A percentile compares a stretch with the other conserved stretches of the same genome.
Evolutionary conservation across 2,888 invertebrate genomes (phyloP).

Genomic region (Biston betularia): DNA sequence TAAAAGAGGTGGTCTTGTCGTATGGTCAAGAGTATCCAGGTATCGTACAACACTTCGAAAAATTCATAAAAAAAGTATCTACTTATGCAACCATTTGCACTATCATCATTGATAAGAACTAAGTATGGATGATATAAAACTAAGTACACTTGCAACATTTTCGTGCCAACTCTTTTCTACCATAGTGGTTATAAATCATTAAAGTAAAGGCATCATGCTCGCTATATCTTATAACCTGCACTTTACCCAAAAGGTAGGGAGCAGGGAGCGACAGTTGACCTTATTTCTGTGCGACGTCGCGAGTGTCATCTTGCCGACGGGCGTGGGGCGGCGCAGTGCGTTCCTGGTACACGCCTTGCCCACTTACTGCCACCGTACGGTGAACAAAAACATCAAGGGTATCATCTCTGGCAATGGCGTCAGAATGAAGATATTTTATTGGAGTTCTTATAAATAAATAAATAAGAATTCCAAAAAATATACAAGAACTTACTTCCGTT

Average conservation of each 20-base stretch:
- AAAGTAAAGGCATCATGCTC: conserved; percentile 2
- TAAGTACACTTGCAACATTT: no score
- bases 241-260: conserved; percentile 34
- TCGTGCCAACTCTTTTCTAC: neutral
- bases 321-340: conserved; percentile 69
- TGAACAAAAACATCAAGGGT: conserved; percentile 49
- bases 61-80: no score
- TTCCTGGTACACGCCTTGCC: conserved; percentile 75
- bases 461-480: no score
- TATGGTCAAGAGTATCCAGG: no score
- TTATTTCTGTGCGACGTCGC: conserved; percentile 82
- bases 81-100: no score
- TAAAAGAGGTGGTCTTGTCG: no score
- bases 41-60: no score
- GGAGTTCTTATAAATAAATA: no score
- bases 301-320: conserved; percentile 78
- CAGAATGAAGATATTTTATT: neutral
- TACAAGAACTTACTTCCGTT: no score
- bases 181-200: neutral
- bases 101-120: no score
- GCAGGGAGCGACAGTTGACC: conserved; percentile 71
- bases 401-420: neutral
- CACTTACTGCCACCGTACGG: conserved; percentile 67
- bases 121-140: no score
- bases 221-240: conserved; percentile 34